phyloP scores from a whole-genome alignment of 2,888 invertebrate species.

The Noctua comes region DNA sequence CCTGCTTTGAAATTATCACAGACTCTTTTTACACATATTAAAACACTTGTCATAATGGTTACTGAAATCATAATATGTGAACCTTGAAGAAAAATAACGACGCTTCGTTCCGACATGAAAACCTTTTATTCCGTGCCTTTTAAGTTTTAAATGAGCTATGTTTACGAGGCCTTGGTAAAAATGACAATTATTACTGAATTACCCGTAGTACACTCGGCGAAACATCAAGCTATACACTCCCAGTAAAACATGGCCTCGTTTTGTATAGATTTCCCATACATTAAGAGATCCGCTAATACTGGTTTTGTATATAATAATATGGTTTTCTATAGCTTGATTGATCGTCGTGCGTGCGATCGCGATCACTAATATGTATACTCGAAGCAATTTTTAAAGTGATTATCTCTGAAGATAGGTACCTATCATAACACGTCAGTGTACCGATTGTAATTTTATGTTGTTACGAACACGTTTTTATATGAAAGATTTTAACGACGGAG shows the following conservation, averaged over 20 bases:
- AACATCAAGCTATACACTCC: no score
- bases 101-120: conserved; percentile 13
- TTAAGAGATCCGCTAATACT: no score
- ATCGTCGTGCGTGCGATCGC: background rate
- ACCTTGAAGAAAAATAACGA: conserved; percentile 18
- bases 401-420: background rate
- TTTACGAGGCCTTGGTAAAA: conserved; percentile 35
- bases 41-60: conserved; percentile 15
- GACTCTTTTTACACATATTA: conserved; percentile 4
- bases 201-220: background rate
- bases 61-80: conserved; percentile 1
- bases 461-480: background rate
- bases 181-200: conserved; percentile 39
- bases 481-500: background rate
- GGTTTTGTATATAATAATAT: no score
- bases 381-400: background rate
- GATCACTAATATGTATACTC: background rate
- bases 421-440: background rate
- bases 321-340: no score
- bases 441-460: background rate
- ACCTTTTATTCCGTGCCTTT: conserved; percentile 22
- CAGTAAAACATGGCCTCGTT: no score
- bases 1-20: background rate
- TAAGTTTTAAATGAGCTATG: conserved; percentile 44
- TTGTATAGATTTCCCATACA: no score